phyloP scores from a whole-genome alignment of 2,113 vertebrate genomes.

The Spea bombifrons region DNA sequence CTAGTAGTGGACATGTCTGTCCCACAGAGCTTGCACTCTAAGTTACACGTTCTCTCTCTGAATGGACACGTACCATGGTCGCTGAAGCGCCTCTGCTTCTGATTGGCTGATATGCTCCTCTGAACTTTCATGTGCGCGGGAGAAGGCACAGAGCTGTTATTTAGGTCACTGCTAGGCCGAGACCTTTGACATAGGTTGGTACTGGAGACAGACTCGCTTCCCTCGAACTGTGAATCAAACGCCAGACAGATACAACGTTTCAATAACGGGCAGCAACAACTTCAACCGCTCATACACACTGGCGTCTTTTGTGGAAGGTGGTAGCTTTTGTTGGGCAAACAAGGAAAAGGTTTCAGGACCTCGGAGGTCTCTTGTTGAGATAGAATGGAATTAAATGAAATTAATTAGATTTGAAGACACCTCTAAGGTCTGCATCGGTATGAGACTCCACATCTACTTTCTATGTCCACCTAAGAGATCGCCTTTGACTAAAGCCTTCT shows the following conservation, averaged over 20 bases:
- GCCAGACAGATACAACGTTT: neutral
- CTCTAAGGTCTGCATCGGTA: no score
- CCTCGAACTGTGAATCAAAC: constrained; percentile 82
- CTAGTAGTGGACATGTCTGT: no score
- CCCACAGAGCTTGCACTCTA: neutral
- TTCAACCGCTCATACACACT: no score
- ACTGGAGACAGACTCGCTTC: constrained; percentile 83
- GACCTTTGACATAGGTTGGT: constrained; percentile 85
- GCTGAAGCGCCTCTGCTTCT: constrained; percentile 96
- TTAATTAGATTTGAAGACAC: no score
- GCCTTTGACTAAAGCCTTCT: no score
- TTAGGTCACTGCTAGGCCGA: constrained; percentile 91
- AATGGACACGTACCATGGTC: constrained; percentile 82
- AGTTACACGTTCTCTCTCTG: neutral
- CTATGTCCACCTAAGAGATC: no score
- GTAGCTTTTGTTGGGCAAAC: no score
- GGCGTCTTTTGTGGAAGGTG: no score
- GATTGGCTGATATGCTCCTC: constrained; percentile 92
- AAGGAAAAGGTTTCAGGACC: no score
- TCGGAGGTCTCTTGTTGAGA: no score
- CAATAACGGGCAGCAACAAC: neutral
- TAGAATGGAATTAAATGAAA: no score
- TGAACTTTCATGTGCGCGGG: constrained; percentile 96
- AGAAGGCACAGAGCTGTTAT: constrained; percentile 92
- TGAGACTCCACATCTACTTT: no score